These are phyloP conservation scores for Drosophila erecta DNA, from an alignment of 1,140 invertebrate species.

Conservation along the genomic window DNA sequence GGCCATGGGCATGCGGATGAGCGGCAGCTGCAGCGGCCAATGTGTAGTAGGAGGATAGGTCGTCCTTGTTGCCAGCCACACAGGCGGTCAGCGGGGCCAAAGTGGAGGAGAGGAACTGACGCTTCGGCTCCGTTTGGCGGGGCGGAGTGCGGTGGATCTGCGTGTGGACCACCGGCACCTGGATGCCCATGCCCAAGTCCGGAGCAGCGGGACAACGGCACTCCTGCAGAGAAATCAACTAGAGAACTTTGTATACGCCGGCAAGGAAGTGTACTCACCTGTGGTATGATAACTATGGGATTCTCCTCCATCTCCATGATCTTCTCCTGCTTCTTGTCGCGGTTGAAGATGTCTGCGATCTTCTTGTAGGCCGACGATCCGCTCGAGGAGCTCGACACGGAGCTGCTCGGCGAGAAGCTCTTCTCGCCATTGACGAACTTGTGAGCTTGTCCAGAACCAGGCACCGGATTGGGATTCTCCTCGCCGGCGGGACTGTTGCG, in stretches of 20 bases:
- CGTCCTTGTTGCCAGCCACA: slow-evolving; percentile 88
- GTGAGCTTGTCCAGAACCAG: slow-evolving; percentile 61
- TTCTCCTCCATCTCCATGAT: slow-evolving; percentile 84
- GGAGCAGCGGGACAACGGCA: slow-evolving; percentile 85
- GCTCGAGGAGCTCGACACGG: slow-evolving; percentile 85
- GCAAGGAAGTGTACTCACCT: slow-evolving; percentile 36
- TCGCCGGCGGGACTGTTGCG: slow-evolving; percentile 86
- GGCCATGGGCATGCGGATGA: slow-evolving; percentile 68
- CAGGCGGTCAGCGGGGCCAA: slow-evolving; percentile 90
- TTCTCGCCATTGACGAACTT: slow-evolving; percentile 84
- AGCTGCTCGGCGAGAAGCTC: slow-evolving; percentile 86
- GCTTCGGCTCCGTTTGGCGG: slow-evolving; percentile 85
- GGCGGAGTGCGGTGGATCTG: slow-evolving; percentile 83
- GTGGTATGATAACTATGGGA: slow-evolving; percentile 84
- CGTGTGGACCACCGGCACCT: slow-evolving; percentile 81
- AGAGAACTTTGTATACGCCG: background rate
- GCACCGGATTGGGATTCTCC: slow-evolving; percentile 84
- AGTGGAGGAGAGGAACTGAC: slow-evolving; percentile 91
- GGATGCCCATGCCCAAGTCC: slow-evolving; percentile 87
- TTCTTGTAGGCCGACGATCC: slow-evolving; percentile 88
- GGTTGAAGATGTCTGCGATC: slow-evolving; percentile 88
- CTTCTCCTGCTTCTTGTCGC: slow-evolving; percentile 85
- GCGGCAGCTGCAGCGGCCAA: slow-evolving; percentile 86
- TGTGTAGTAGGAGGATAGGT: slow-evolving; percentile 89
- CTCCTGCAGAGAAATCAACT: slow-evolving; percentile 45